phyloP scores from a whole-genome alignment of 2,113 vertebrate species.

The Paracanthobrama guichenoti region DNA sequence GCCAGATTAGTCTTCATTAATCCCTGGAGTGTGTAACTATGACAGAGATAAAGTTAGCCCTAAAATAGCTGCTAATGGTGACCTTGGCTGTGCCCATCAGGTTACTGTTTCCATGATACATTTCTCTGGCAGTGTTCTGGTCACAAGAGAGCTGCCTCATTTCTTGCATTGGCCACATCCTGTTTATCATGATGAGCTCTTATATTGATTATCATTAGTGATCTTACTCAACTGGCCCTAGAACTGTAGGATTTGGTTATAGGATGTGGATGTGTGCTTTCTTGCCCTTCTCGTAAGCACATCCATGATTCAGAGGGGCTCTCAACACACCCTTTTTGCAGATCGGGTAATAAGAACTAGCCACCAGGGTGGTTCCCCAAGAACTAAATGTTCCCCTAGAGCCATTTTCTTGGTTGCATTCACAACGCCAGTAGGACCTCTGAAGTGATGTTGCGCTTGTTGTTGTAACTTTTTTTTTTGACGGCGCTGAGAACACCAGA shows the following conservation, averaged over 20 bases:
- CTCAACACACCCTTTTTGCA: not conserved
- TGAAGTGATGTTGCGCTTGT: too few species aligned
- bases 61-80: slow-evolving; percentile 67
- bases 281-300: not conserved
- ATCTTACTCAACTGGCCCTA: not conserved
- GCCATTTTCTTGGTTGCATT: too few species aligned
- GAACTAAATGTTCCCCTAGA: too few species aligned
- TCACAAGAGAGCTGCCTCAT: slow-evolving; percentile 34
- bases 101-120: slow-evolving; percentile 68
- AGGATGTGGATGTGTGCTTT: not conserved
- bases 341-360: not conserved
- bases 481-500: too few species aligned
- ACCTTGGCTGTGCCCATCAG: slow-evolving; percentile 66
- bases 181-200: slow-evolving; percentile 43
- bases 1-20: slow-evolving; percentile 54
- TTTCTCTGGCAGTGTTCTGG: slow-evolving; percentile 50
- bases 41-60: slow-evolving; percentile 53
- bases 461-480: too few species aligned
- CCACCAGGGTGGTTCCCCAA: too few species aligned
- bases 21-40: slow-evolving; percentile 62
- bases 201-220: not conserved
- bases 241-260: slow-evolving; percentile 10
- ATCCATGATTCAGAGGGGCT: not conserved
- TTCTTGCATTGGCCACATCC: slow-evolving; percentile 30
- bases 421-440: too few species aligned